These are phyloP conservation scores for Melanotaenia pygmaea DNA, from an alignment of 2,797 vertebrate species.

Conservation along the genomic window DNA sequence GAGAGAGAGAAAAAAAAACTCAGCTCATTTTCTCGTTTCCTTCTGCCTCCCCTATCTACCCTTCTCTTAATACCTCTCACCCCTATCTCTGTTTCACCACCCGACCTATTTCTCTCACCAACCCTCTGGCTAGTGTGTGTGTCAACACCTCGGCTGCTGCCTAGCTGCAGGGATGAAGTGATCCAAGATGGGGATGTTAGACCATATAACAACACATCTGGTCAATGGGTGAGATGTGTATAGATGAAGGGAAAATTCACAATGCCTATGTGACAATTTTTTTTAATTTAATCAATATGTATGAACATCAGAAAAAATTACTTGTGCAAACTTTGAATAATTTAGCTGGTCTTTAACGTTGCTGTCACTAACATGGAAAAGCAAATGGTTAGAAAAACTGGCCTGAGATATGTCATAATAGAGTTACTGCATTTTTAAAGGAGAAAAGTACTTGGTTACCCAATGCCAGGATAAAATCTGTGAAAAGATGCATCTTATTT, in stretches of 20 bases:
- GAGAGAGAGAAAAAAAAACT: background rate
- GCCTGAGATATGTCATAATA: background rate
- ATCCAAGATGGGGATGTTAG: conserved; percentile 38
- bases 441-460: conserved; percentile 23
- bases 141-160: conserved; percentile 61
- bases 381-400: background rate
- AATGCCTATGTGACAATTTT: conserved; percentile 27
- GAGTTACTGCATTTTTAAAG: background rate
- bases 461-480: conserved; percentile 10
- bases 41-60: conserved; percentile 27
- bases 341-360: too few relatives aligned
- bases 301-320: conserved; percentile 24
- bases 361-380: background rate
- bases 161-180: conserved; percentile 51
- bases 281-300: conserved; percentile 24
- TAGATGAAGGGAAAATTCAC: conserved; percentile 40
- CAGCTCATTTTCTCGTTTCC: conserved; percentile 19
- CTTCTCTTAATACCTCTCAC: conserved; percentile 41
- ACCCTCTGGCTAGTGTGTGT: conserved; percentile 38
- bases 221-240: conserved; percentile 35
- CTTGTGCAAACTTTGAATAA: too few relatives aligned
- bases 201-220: conserved; percentile 64
- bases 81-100: conserved; percentile 51
- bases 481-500: background rate
- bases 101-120: conserved; percentile 15